Evolutionary conservation across 2,113 vertebrate species (phyloP), one percentile per base, ranked within the genome.

Genomic region (Gasterosteus aculeatus): DNA sequence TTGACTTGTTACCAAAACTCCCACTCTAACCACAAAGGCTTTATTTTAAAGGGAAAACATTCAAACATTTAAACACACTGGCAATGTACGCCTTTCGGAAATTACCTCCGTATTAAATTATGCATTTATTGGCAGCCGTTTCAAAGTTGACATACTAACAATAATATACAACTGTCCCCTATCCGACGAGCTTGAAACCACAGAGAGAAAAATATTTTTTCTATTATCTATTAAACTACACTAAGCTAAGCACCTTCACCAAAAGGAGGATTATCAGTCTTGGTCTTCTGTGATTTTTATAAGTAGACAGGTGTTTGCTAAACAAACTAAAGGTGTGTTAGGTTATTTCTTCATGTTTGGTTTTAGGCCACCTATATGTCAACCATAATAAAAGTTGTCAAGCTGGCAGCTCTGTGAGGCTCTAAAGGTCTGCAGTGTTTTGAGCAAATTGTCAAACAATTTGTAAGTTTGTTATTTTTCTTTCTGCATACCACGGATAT

Each of bases 21-120:
- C 86, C 73, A 83, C 75, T 75, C 49, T 7, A 14, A 65, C 46
- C n/a, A 39, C 56, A 66, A 57, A 65, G 18, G 57, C 57, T 72
- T 44, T 33, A 3, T 46, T 71, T 77, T 64, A 47, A 42, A 57
- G 38, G 49, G 5, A 41, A 38, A 49, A 14, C 41, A 49, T 16
- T 26, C 9, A 42, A 26, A 26, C 7, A 26, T 67, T 51, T 14
- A 19, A 67, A 62, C 10, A 42, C 44, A 26, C 33, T 53, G 35
- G n/a, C 41, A 18, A 5, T 72, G 65, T 42, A 15, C 2, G 8
- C 42, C 33, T 67, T 67, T 53, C 0, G n/a, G 26, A 69, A 61
- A 33, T 61, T 0, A 69, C 12, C 22, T 59, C 39, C 14, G 26
- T 44, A 44, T 10, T 10, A 63, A 44, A 26, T 12, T 7, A 44